Conservation (phyloP, 2,888 invertebrate species). For the Onthophagus sagittarius region DNA sequence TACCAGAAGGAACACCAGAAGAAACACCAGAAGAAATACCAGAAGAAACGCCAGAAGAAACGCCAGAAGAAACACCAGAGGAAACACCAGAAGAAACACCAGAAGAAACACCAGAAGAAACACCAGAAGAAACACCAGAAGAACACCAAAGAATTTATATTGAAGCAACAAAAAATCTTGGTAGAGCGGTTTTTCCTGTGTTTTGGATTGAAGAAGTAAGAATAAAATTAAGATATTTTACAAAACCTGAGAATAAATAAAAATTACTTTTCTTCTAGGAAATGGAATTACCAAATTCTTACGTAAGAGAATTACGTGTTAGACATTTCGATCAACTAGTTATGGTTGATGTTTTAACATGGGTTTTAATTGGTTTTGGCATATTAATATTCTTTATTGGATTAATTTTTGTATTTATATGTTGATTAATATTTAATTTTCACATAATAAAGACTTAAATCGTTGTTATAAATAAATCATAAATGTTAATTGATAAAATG, state of each 20-base stretch:
- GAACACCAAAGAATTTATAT: conserved; percentile 40
- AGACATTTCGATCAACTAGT: not conserved
- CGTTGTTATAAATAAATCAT: too few relatives aligned
- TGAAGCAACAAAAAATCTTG: conserved; percentile 49
- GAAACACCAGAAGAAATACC: too few relatives aligned
- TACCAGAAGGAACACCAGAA: too few relatives aligned
- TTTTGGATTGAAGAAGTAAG: conserved; percentile 64
- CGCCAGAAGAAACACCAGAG: too few relatives aligned
- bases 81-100: too few relatives aligned
- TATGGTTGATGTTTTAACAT: conserved; percentile 11
- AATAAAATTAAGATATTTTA: too few relatives aligned
- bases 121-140: too few relatives aligned
- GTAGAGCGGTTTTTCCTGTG: conserved; percentile 53
- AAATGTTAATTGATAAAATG: too few relatives aligned
- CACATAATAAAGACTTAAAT: too few relatives aligned
- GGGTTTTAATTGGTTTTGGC: conserved; percentile 12
- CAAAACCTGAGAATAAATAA: not conserved
- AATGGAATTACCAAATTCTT: conserved; percentile 14
- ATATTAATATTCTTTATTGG: not conserved
- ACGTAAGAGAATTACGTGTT: conserved; percentile 11
- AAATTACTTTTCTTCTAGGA: conserved; percentile 18
- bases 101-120: too few relatives aligned
- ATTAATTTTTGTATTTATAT: not conserved
- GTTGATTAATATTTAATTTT: not conserved
- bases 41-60: too few relatives aligned